phyloP scores from a whole-genome alignment of 2,797 vertebrate species.

The Spheniscus humboldti region DNA sequence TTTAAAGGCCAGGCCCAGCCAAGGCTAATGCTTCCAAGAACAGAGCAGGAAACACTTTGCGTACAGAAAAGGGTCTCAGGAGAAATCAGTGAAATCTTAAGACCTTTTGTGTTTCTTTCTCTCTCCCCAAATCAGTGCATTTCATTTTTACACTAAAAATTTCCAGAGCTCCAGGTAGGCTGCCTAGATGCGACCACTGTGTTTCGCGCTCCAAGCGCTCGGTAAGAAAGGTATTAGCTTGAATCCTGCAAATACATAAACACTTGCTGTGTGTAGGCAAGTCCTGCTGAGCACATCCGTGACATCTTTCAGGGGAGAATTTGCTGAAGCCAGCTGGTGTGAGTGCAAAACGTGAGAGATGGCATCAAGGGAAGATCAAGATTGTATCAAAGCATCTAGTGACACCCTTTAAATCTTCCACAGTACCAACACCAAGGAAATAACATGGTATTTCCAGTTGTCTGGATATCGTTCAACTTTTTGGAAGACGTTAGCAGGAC shows the following conservation, averaged over 20 bases:
- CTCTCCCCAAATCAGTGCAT: not conserved
- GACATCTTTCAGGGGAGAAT: not conserved
- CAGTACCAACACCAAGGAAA: not conserved
- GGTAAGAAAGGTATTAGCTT: not conserved
- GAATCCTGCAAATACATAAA: not conserved
- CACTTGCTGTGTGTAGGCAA: not conserved
- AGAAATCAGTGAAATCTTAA: slow-evolving; percentile 56
- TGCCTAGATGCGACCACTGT: accelerated
- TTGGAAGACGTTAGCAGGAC: not conserved
- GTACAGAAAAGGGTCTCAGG: slow-evolving; percentile 33
- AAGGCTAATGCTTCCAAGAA: slow-evolving; percentile 48
- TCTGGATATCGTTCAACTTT: not conserved
- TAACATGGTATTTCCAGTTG: accelerated
- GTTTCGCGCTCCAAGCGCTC: accelerated
- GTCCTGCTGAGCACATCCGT: not conserved
- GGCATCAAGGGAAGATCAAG: not conserved
- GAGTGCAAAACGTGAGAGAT: accelerated
- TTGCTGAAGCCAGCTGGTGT: not conserved
- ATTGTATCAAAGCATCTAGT: not conserved
- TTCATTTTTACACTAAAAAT: not conserved
- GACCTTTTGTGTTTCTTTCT: slow-evolving; percentile 37
- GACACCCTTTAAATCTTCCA: not conserved
- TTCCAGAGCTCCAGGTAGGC: slow-evolving; percentile 17
- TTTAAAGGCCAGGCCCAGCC: slow-evolving; percentile 50
- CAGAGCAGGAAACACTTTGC: slow-evolving; percentile 49